A percentile compares a stretch with the other conserved stretches of the same genome.
phyloP scores from a whole-genome alignment of 2,888 invertebrate genomes.

The Tanaodytes sp. region DNA sequence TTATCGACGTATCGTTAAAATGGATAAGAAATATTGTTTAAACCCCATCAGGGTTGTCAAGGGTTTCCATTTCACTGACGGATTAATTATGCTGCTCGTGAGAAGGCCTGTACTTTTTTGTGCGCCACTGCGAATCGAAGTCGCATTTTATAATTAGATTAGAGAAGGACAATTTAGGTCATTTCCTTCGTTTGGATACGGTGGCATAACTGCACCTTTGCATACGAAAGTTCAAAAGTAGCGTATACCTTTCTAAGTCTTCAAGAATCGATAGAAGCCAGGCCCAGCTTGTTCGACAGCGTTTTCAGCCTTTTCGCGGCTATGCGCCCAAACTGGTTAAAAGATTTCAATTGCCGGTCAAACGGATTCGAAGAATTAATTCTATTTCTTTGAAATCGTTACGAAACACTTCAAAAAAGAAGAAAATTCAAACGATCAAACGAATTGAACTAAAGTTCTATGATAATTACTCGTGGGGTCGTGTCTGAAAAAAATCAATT shows the following conservation, averaged over 20 bases:
- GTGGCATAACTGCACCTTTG: slow-evolving; percentile 52
- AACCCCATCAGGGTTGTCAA: too few species aligned
- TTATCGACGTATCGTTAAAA: too few species aligned
- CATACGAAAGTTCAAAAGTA: slow-evolving; percentile 58
- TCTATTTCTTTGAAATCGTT: slow-evolving; percentile 20
- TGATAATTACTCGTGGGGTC: not conserved
- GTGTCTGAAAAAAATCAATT: slow-evolving; percentile 3
- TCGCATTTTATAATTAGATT: slow-evolving; percentile 45
- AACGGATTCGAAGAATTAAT: slow-evolving; percentile 40
- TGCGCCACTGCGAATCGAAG: slow-evolving; percentile 26
- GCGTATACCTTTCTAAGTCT: slow-evolving; percentile 63
- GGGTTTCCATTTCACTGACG: too few species aligned
- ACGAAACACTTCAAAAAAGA: slow-evolving; percentile 14
- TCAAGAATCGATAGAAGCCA: slow-evolving; percentile 71
- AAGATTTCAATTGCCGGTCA: slow-evolving; percentile 37
- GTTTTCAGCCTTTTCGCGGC: slow-evolving; percentile 53
- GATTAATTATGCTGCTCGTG: too few species aligned
- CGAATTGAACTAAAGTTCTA: not conserved
- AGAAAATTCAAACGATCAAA: not conserved
- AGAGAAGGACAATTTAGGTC: slow-evolving; percentile 60
- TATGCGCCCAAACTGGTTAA: slow-evolving; percentile 40
- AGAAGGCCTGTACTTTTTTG: slow-evolving; percentile 27
- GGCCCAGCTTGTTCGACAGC: slow-evolving; percentile 58
- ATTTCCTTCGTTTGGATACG: slow-evolving; percentile 58
- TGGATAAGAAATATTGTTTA: too few species aligned